A percentile compares a stretch with the other conserved stretches of the same genome.
Conservation (phyloP, 1,140 invertebrate genomes). For the Cryptotermes secundus region DNA sequence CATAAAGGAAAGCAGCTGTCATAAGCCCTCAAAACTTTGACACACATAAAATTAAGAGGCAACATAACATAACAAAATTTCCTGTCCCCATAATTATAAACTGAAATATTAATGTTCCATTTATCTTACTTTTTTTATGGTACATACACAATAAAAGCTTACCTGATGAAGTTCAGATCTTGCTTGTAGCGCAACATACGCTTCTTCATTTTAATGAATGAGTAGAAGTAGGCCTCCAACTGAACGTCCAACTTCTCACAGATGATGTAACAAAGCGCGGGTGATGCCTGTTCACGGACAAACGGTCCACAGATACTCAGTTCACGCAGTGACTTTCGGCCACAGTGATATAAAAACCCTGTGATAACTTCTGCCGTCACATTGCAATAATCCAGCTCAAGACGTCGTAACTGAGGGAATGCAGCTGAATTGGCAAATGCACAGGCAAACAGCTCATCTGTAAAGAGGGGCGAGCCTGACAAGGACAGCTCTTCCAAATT, state of each 20-base stretch:
- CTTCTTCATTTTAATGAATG: conserved; percentile 38
- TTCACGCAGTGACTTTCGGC: conserved; percentile 33
- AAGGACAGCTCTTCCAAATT: conserved; percentile 35
- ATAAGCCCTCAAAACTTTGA: too few relatives aligned
- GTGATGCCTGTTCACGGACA: conserved; percentile 37
- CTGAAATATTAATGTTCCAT: too few relatives aligned
- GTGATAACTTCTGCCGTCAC: conserved; percentile 34
- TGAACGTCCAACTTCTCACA: conserved; percentile 36
- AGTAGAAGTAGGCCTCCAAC: conserved; percentile 36
- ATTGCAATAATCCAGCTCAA: conserved; percentile 38
- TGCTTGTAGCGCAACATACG: conserved; percentile 36
- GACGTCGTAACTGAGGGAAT: conserved; percentile 33
- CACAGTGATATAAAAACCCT: conserved; percentile 33
- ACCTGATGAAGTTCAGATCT: conserved; percentile 29
- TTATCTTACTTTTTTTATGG: too few relatives aligned
- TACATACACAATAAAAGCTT: neutral
- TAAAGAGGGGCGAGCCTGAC: conserved; percentile 34
- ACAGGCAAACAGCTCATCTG: conserved; percentile 32
- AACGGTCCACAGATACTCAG: conserved; percentile 37
- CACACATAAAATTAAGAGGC: too few relatives aligned
- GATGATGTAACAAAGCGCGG: conserved; percentile 35
- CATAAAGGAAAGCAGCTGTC: too few relatives aligned
- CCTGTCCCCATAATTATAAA: too few relatives aligned
- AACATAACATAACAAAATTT: too few relatives aligned
- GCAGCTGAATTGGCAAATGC: conserved; percentile 32